Evolutionary conservation across 2,888 invertebrate species (phyloP).

Genomic region (Drosophila mimica): DNA sequence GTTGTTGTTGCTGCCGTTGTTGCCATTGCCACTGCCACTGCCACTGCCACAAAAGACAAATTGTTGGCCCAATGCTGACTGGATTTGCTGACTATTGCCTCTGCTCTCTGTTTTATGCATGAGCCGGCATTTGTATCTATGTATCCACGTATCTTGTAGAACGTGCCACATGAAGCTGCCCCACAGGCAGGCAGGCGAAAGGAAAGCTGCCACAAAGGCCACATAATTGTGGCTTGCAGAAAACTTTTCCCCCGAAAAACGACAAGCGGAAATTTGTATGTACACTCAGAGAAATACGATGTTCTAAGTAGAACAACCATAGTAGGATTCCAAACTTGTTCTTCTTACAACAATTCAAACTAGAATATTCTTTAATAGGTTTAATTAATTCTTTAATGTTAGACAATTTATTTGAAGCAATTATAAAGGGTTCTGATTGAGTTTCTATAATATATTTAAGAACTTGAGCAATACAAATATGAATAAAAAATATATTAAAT

Average conservation of each 20-base stretch:
- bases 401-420: background rate
- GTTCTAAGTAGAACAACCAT: background rate
- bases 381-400: background rate
- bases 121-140: conserved; percentile 43
- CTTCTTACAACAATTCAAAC: background rate
- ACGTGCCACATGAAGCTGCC: conserved; percentile 45
- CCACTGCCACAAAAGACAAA: conserved; percentile 33
- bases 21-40: conserved; percentile 19
- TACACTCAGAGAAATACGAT: background rate
- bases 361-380: background rate
- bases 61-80: conserved; percentile 25
- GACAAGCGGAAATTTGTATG: conserved; percentile 42
- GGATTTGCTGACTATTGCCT: conserved; percentile 15
- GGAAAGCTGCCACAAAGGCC: conserved; percentile 67
- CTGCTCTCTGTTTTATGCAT: conserved; percentile 47
- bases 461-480: background rate
- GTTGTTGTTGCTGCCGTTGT: conserved; percentile 7
- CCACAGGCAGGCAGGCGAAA: conserved; percentile 46
- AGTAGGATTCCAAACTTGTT: background rate
- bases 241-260: conserved; percentile 55
- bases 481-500: background rate
- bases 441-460: background rate
- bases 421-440: background rate
- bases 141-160: conserved; percentile 38
- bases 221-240: conserved; percentile 66